These are phyloP conservation scores for Netta rufina DNA, from an alignment of 2,797 vertebrate species.

Conservation along the genomic window DNA sequence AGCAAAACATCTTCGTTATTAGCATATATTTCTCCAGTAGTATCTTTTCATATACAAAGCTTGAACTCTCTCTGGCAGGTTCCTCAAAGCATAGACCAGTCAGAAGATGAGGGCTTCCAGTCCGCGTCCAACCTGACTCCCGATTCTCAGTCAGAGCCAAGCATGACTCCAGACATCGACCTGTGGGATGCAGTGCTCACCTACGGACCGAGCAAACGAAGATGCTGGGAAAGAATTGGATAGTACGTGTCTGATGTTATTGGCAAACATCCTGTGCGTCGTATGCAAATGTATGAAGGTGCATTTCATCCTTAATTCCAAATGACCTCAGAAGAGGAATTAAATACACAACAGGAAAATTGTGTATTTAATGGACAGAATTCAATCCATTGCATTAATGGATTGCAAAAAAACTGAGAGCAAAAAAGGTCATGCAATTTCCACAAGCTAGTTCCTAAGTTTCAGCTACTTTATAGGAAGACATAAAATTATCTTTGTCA, in stretches of 20 bases:
- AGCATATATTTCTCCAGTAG: not conserved
- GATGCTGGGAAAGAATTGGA: constrained; percentile 95
- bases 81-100: constrained; percentile 91
- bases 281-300: not conserved
- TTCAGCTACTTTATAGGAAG: not conserved
- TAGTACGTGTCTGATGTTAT: constrained; percentile 81
- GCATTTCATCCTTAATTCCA: not conserved
- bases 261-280: not conserved
- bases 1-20: not conserved
- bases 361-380: not conserved
- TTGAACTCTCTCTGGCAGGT: constrained; percentile 79
- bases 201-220: constrained; percentile 86
- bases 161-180: constrained; percentile 88
- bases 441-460: not conserved
- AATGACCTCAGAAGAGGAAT: not conserved
- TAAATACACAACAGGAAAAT: not conserved
- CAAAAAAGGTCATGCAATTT: not conserved
- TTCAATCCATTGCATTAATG: not conserved
- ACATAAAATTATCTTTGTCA: not conserved
- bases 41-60: not conserved
- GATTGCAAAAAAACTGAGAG: not conserved
- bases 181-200: constrained; percentile 91
- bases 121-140: constrained; percentile 96
- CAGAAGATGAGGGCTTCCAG: constrained; percentile 97
- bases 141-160: constrained; percentile 94